Conservation (phyloP, 1,140 invertebrate genomes). For the Drosophila nigrodunni region DNA sequence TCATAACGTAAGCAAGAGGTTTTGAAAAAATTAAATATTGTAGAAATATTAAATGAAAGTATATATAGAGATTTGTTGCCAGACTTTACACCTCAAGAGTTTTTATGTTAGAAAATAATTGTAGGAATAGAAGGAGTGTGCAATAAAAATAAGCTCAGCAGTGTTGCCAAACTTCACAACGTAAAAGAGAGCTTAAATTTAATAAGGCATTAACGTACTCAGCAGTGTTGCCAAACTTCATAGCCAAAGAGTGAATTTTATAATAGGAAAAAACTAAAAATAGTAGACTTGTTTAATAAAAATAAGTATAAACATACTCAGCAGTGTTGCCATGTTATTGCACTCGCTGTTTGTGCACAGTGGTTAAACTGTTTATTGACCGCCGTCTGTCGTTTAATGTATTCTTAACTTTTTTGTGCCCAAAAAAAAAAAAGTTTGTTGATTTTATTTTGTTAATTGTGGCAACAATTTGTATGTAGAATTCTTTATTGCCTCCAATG, state of each 20-base stretch:
- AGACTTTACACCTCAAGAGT: neutral
- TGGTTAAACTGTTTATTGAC: slow-evolving; percentile 22
- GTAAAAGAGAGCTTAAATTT: neutral
- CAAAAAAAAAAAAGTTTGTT: slow-evolving; percentile 3
- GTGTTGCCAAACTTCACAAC: slow-evolving; percentile 10
- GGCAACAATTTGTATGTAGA: slow-evolving; percentile 20
- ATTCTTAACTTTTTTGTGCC: neutral
- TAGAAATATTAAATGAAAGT: no score
- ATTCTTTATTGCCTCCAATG: slow-evolving; percentile 18
- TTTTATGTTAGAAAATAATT: neutral
- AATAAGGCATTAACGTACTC: neutral
- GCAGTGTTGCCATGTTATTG: slow-evolving; percentile 5
- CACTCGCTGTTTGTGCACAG: slow-evolving; percentile 2
- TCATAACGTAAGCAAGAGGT: neutral
- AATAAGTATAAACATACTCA: neutral
- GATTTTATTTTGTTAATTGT: slow-evolving; percentile 22
- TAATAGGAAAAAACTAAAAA: no score
- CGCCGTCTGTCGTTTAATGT: neutral
- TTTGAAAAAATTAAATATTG: no score
- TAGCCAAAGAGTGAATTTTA: neutral
- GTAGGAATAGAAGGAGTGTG: neutral
- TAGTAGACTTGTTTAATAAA: no score
- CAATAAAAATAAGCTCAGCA: neutral
- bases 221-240: neutral
- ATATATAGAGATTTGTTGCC: neutral